Evolutionary conservation across 2,797 vertebrate genomes (phyloP), one percentile per base, ranked within the genome.

Genomic region (Enteromius trimaculatus): DNA sequence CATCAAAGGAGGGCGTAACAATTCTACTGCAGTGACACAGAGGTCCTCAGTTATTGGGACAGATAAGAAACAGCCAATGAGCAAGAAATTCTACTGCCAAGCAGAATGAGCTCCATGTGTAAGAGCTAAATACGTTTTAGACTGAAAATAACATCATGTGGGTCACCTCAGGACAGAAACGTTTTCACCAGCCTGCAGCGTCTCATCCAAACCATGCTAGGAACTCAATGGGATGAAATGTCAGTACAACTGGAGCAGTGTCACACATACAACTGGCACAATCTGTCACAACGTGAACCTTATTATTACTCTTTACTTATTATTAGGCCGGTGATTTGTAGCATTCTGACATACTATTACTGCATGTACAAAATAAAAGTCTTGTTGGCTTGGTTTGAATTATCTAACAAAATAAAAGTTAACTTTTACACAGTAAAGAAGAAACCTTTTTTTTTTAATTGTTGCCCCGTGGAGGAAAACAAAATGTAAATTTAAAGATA

Each of bases 121-220:
- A 83, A 77, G 81, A 77, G 74, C 74, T 83, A 83, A 83, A 83
- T 60, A 68, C 19, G 39, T 29, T 69, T 83, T 76, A 37, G 31
- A 86, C 77, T 65, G 64, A 37, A 86, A 86, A 80, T 83, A 86
- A 49, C 64, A 80, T 76, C 62, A 60, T 68, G 70, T 86, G 44
- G 77, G 81, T 86, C 85, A 86, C 49, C n/a, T 65, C 76, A 79
- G 85, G 80, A 86, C 85, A 86, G 26, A 62, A 58, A 47, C 2
- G 0, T 6, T 64, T 70, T 53, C 9, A 10, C 58, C 60, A 78
- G 76, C n/a, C 42, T 69, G 58, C 65, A 39, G 47, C 4, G 69
- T 6, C 13, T 75, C 70, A n/a, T 82, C 51, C 55, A 76, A 83
- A 80, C 34, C n/a, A 29, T 82, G 58, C 69, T 55, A 49, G 42